phyloP scores from a whole-genome alignment of 2,113 vertebrate genomes.

The Caretta caretta region DNA sequence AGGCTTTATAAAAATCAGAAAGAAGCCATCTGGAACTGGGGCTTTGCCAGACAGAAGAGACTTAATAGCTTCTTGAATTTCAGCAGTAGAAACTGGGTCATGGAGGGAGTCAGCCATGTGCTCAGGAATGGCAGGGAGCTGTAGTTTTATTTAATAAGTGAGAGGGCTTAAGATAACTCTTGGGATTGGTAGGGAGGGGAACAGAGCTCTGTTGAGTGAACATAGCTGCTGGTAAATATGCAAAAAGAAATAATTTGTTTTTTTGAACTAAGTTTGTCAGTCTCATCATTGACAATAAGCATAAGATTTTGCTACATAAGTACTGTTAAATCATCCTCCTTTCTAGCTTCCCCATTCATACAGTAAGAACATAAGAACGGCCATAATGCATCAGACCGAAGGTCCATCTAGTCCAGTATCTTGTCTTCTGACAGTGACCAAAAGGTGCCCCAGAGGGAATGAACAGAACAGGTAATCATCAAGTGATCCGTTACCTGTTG shows the following conservation, averaged over 20 bases:
- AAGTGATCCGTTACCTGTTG: no score
- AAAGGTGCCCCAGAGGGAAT: no score
- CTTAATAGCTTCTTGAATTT: constrained; percentile 76
- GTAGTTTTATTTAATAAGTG: constrained; percentile 25
- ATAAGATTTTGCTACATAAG: background rate
- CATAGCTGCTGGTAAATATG: background rate
- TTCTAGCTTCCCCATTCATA: constrained; percentile 24
- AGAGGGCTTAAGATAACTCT: background rate
- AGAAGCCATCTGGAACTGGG: constrained; percentile 71
- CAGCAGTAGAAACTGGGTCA: constrained; percentile 58
- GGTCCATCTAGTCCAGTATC: no score
- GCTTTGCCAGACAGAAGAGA: constrained; percentile 70
- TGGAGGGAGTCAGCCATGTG: constrained; percentile 40
- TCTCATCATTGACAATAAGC: background rate
- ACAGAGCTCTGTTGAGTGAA: background rate
- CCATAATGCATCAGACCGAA: no score
- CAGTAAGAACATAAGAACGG: background rate
- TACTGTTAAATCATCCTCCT: background rate
- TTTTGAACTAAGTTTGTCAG: background rate
- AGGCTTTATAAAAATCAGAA: constrained; percentile 71
- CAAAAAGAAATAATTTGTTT: background rate
- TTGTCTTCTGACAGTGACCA: no score
- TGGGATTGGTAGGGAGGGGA: background rate
- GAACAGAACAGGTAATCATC: no score
- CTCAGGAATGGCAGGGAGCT: constrained; percentile 29